These are phyloP conservation scores for Notolabrus celidotus DNA, from an alignment of 2,797 vertebrate genomes.

Conservation along the genomic window DNA sequence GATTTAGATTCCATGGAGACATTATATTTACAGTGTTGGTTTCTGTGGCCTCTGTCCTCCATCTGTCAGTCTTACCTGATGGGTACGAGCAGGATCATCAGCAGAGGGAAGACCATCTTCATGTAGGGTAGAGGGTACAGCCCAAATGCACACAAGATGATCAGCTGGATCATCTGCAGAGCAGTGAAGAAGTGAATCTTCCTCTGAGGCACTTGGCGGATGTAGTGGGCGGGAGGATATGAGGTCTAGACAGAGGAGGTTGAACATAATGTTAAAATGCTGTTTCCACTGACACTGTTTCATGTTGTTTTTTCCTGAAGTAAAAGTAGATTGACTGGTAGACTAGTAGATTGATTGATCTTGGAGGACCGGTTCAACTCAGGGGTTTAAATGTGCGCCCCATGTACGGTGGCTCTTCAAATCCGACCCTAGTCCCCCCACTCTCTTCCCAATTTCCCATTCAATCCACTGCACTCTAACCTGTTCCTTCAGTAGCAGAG, in stretches of 20 bases:
- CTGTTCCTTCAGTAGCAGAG: constrained; percentile 95
- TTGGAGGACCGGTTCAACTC: too few species aligned
- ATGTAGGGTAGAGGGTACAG: constrained; percentile 96
- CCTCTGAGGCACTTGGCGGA: constrained; percentile 94
- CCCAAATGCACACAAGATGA: constrained; percentile 92
- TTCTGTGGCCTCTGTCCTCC: too few species aligned
- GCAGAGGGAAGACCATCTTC: constrained; percentile 97
- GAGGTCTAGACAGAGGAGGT: constrained; percentile 83
- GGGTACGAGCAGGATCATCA: constrained; percentile 95
- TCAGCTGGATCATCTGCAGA: constrained; percentile 92
- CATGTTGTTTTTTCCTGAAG: too few species aligned
- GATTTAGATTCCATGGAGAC: not conserved
- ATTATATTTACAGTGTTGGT: too few species aligned
- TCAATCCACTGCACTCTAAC: too few species aligned
- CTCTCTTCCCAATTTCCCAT: too few species aligned
- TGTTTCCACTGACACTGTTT: not conserved
- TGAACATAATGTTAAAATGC: not conserved
- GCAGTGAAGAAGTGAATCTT: constrained; percentile 95
- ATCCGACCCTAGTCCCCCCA: too few species aligned
- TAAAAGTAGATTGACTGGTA: too few species aligned
- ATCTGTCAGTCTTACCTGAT: constrained; percentile 89
- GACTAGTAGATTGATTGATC: too few species aligned
- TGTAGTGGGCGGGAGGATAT: constrained; percentile 95
- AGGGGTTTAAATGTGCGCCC: too few species aligned
- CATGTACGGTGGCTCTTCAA: too few species aligned